A percentile compares a stretch with the other conserved stretches of the same genome.
Conservation (phyloP, 2,113 vertebrate genomes). For the Notechis scutatus region DNA sequence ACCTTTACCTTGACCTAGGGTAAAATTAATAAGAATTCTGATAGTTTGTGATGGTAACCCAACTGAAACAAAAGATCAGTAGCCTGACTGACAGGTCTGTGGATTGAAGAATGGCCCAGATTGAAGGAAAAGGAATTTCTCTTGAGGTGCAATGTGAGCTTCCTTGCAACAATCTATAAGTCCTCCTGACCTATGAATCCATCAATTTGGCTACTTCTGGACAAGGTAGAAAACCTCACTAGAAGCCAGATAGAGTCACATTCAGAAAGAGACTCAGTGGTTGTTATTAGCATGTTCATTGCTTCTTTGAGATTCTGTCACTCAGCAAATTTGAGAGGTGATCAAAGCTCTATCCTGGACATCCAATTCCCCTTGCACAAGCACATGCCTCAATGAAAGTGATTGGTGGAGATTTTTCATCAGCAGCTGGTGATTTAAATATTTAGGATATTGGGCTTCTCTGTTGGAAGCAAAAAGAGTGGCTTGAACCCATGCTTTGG, state of each 20-base stretch:
- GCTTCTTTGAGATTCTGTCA: background rate
- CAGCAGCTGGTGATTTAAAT: background rate
- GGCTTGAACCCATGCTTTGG: slow-evolving; percentile 11
- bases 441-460: background rate
- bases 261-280: background rate
- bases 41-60: background rate
- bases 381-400: background rate
- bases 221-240: background rate
- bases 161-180: background rate
- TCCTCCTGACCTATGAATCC: background rate
- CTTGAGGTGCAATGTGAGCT: background rate
- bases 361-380: background rate
- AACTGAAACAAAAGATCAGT: background rate
- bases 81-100: background rate
- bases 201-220: background rate
- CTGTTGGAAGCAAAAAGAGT: slow-evolving; percentile 1
- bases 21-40: background rate
- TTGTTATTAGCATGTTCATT: background rate
- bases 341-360: background rate
- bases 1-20: background rate
- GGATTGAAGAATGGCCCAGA: background rate
- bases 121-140: background rate
- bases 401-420: background rate
- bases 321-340: background rate
- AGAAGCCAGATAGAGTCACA: background rate